Evolutionary conservation across 2,113 vertebrate species (phyloP).

Genomic region (Zootoca vivipara): DNA sequence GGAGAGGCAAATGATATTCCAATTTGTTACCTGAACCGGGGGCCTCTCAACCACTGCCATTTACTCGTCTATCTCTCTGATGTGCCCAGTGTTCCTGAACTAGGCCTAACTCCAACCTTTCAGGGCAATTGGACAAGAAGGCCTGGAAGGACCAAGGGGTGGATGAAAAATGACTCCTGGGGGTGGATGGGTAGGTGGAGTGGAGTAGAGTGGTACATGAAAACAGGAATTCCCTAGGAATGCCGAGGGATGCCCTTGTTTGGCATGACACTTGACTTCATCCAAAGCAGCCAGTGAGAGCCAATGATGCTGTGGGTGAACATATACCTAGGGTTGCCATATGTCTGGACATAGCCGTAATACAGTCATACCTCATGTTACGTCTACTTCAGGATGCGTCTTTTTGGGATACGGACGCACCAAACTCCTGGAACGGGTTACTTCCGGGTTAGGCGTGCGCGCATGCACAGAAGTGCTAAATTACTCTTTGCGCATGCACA

Average conservation of each 20-base stretch:
- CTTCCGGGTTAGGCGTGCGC: too few relatives aligned
- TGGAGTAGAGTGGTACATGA: background rate
- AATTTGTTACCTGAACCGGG: background rate
- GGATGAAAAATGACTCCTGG: background rate
- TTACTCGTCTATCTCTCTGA: background rate
- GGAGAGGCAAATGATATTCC: background rate
- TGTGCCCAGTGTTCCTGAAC: background rate
- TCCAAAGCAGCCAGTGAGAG: background rate
- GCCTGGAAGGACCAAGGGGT: background rate
- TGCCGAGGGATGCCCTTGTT: background rate
- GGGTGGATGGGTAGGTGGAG: background rate
- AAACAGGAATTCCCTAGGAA: background rate
- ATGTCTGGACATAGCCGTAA: too few relatives aligned
- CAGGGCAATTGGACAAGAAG: background rate
- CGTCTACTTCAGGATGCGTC: too few relatives aligned
- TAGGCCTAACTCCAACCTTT: background rate
- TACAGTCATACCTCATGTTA: too few relatives aligned
- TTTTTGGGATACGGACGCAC: too few relatives aligned
- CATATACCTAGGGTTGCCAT: too few relatives aligned
- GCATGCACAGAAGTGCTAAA: too few relatives aligned
- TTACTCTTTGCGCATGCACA: too few relatives aligned
- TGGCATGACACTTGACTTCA: background rate
- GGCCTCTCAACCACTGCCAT: background rate
- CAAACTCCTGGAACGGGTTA: too few relatives aligned
- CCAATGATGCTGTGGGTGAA: background rate